A percentile compares a stretch with the other conserved stretches of the same genome.
These are phyloP conservation scores for Syngnathoides biaculeatus DNA, from an alignment of 2,113 vertebrate genomes.

Conservation along the genomic window DNA sequence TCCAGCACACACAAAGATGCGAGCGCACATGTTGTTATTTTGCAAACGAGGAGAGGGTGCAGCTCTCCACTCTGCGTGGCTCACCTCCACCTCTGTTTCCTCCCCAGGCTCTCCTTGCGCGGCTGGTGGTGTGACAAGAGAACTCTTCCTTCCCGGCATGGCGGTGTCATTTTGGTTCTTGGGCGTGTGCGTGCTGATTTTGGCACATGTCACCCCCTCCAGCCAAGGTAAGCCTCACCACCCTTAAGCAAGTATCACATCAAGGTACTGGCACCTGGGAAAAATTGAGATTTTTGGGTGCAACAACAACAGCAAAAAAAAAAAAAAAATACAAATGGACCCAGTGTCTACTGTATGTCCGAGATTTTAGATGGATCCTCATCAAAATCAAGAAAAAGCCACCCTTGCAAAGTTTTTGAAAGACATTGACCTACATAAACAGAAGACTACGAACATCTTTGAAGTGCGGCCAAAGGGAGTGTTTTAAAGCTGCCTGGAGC, in stretches of 20 bases:
- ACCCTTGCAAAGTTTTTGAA: slow-evolving; percentile 14
- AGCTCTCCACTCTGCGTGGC: slow-evolving; percentile 18
- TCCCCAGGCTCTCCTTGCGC: slow-evolving; percentile 62
- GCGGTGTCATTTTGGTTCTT: slow-evolving; percentile 68
- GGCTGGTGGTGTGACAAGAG: slow-evolving; percentile 57
- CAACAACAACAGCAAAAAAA: no score
- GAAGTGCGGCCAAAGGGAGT: slow-evolving; percentile 20
- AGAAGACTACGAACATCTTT: slow-evolving; percentile 19
- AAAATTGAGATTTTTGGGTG: not conserved
- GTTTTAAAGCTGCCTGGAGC: slow-evolving; percentile 12
- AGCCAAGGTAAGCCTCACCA: slow-evolving; percentile 63
- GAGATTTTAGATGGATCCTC: not conserved
- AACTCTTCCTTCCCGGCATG: slow-evolving; percentile 65
- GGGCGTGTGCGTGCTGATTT: slow-evolving; percentile 58
- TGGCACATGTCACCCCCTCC: slow-evolving; percentile 64
- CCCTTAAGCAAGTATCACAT: not conserved
- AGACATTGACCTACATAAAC: slow-evolving; percentile 21
- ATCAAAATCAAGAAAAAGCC: slow-evolving; percentile 9
- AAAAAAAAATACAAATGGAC: not conserved
- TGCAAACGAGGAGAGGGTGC: slow-evolving; percentile 3
- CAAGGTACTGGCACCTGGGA: slow-evolving; percentile 3
- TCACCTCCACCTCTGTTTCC: slow-evolving; percentile 28
- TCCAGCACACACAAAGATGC: not conserved
- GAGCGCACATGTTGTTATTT: not conserved
- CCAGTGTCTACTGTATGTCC: not conserved